Conservation (phyloP, 2,797 vertebrate genomes). For the Pseudochaenichthys georgianus region DNA sequence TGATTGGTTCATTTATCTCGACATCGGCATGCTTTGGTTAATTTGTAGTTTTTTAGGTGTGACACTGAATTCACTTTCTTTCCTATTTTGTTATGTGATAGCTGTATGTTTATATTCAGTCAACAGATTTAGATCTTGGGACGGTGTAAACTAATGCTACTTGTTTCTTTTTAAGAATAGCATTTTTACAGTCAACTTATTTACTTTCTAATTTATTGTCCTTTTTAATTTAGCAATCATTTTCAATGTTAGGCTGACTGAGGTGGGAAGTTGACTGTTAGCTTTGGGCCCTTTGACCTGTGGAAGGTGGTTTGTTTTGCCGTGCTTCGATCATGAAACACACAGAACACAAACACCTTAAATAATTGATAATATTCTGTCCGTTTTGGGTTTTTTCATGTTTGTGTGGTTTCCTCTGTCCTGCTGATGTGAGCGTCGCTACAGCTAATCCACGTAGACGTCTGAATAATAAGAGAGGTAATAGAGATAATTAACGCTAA, state of each 20-base stretch:
- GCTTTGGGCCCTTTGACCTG: conserved; percentile 9
- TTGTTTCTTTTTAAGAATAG: conserved; percentile 45
- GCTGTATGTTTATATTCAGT: conserved; percentile 21
- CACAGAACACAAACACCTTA: background rate
- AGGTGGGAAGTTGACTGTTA: conserved; percentile 11
- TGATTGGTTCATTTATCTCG: conserved; percentile 17
- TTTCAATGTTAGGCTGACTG: conserved; percentile 21
- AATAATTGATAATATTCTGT: conserved; percentile 5
- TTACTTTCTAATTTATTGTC: conserved; percentile 57
- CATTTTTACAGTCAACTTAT: conserved; percentile 48
- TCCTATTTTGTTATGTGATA: conserved; percentile 24
- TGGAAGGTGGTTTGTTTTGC: conserved; percentile 2
- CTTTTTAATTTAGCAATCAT: conserved; percentile 39
- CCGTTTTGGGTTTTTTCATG: conserved; percentile 1
- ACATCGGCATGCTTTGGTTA: background rate
- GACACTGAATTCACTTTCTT: conserved; percentile 47
- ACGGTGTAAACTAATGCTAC: conserved; percentile 16
- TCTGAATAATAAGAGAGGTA: conserved; percentile 14
- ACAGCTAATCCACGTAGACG: conserved; percentile 23
- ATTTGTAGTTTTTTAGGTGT: conserved; percentile 26
- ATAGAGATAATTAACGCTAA: conserved; percentile 23
- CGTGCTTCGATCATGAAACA: conserved; percentile 13
- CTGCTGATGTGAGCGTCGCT: conserved; percentile 34
- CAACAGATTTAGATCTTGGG: conserved; percentile 13
- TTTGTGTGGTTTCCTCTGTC: conserved; percentile 36